A percentile compares a stretch with the other conserved stretches of the same genome.
These are phyloP conservation scores for Cavia aperea DNA, from an alignment of 2,113 vertebrate species.

Conservation along the genomic window DNA sequence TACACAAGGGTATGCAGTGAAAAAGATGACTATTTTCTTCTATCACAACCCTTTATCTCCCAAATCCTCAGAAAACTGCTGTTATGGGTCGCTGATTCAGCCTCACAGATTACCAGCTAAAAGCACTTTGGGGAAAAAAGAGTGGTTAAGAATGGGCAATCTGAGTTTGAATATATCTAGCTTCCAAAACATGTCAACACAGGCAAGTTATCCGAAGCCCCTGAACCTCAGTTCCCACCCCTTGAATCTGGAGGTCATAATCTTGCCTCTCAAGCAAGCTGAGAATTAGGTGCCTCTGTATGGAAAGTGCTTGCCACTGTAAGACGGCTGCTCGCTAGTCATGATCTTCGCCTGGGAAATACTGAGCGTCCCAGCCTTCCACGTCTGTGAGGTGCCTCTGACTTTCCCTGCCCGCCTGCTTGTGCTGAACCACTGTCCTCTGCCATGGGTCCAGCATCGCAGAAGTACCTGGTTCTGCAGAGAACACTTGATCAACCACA, in stretches of 20 bases:
- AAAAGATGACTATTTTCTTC: not conserved
- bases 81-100: not conserved
- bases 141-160: not conserved
- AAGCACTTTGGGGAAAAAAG: not conserved
- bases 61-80: not conserved
- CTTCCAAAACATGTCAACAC: not conserved
- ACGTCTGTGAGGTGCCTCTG: not conserved
- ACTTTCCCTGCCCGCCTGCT: not conserved
- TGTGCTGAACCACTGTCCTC: not conserved
- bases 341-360: not conserved
- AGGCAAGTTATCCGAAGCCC: not conserved
- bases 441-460: not conserved
- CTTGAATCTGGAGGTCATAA: not conserved
- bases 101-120: not conserved
- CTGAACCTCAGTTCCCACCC: not conserved
- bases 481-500: not conserved
- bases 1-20: not conserved
- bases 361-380: not conserved
- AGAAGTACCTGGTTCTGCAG: not conserved
- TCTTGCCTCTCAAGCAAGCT: not conserved
- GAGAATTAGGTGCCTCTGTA: not conserved
- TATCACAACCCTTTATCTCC: accelerated
- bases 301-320: not conserved
- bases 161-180: not conserved
- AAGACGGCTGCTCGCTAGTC: too few relatives aligned